Base-by-base conservation (phyloP, 1,140 invertebrate species). In the Drosophila cardini region DNA sequence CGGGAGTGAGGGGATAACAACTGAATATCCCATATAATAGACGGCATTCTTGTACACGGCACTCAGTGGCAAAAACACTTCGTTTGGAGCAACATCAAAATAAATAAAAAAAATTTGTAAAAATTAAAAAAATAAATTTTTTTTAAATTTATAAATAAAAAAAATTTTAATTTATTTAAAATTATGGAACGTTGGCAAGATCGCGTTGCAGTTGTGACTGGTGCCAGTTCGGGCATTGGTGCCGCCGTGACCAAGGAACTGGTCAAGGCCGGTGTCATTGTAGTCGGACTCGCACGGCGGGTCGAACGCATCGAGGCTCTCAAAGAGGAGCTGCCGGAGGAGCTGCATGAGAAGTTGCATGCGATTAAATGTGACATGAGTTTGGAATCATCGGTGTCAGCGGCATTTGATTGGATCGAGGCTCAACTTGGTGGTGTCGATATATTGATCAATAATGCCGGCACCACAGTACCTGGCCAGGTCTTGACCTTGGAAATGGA, bases 371-470 rank as follows among this genome's bases (percentile, higher is more conserved):
- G 93, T 52, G 96, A 97, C 90, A 80, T 97, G 0, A 92, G 92
- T 0, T 94, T 95, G 5, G 93, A 95, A 78, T 93, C 94, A 3
- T 94, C 96, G 1, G 94, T 97, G 30, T 78, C 94, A 1, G 86
- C 91, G 0, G 94, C 95, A 43, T 97, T 97, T 75, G 83, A 94
- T 53, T 94, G 94, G 93, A 93, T 95, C 10, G 93, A 94, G 45
- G 91, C 93, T 2, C 93, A 93, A 0, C 91, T 95, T 18, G 95
- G 95, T 1, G 94, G 94, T 6, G 92, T 96, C 0, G 94, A 96
- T 82, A 92, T 97, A 5, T 91, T 96, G 43, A 92, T 97, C 30
- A 97, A 97, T 84, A 96, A 96, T 87, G 96, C 96, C 1, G 96
- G 95, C 0, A 72, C 94, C 0, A 53, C 87, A 3, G 55, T 69